phyloP scores from a whole-genome alignment of 2,113 vertebrate genomes.

The Neotragus moschatus region DNA sequence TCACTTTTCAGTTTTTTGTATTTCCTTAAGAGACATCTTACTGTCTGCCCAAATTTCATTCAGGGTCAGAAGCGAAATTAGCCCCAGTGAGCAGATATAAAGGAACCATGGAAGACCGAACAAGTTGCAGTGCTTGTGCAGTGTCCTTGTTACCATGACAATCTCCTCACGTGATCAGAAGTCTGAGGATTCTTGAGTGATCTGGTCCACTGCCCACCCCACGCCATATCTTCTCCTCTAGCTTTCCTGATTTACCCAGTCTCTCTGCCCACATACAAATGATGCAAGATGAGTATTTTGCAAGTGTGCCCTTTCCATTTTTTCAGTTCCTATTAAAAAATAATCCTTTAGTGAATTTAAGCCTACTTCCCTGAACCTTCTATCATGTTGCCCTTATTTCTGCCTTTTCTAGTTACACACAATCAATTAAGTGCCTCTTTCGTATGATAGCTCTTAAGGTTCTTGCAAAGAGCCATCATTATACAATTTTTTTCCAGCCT shows the following conservation, averaged over 20 bases:
- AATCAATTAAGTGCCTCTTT: constrained; percentile 41
- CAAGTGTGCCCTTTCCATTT: background rate
- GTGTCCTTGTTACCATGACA: background rate
- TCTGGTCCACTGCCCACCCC: background rate
- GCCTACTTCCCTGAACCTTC: background rate
- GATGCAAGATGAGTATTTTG: background rate
- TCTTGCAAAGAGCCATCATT: background rate
- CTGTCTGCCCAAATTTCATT: background rate
- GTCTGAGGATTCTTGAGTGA: background rate
- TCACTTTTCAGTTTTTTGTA: background rate
- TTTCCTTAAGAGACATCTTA: background rate
- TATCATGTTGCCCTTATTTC: background rate
- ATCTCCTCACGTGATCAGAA: background rate
- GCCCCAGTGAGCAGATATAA: background rate
- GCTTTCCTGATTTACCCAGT: background rate
- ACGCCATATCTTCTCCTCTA: background rate
- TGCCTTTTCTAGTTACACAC: background rate
- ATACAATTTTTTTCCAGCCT: background rate
- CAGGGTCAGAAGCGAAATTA: background rate
- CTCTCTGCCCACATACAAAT: background rate
- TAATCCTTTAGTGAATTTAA: background rate
- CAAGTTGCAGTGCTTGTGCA: background rate
- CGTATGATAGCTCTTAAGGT: background rate
- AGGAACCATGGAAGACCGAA: background rate
- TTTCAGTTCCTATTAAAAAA: background rate